These are phyloP conservation scores for Ischnus inquisitorius DNA, from an alignment of 2,888 invertebrate genomes.

Conservation along the genomic window DNA sequence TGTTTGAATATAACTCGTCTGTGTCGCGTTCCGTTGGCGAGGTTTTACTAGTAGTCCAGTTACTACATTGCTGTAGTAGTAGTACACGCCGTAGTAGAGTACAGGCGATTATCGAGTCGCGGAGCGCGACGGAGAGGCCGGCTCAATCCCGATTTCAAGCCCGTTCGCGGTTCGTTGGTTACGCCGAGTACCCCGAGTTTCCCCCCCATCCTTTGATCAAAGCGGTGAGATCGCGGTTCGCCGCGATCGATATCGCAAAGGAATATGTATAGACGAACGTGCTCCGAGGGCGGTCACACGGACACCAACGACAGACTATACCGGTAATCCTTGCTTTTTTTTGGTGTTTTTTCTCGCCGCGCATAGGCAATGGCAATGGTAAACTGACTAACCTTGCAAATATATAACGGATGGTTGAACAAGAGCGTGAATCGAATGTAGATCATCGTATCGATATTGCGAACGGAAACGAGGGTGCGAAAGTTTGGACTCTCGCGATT, in stretches of 20 bases:
- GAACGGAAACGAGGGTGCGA: slow-evolving; percentile 29
- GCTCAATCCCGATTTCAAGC: slow-evolving; percentile 76
- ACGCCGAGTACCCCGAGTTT: slow-evolving; percentile 54
- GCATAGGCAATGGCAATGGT: background rate
- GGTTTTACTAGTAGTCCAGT: slow-evolving; percentile 26
- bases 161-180: slow-evolving; percentile 78
- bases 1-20: background rate
- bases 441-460: slow-evolving; percentile 47
- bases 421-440: slow-evolving; percentile 32
- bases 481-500: background rate
- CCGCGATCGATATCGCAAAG: slow-evolving; percentile 64
- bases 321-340: slow-evolving; percentile 34
- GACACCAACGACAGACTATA: slow-evolving; percentile 14
- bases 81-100: slow-evolving; percentile 33
- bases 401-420: slow-evolving; percentile 15
- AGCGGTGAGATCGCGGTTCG: slow-evolving; percentile 57
- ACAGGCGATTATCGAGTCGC: slow-evolving; percentile 74
- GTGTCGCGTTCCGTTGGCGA: slow-evolving; percentile 18
- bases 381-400: background rate
- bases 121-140: slow-evolving; percentile 69
- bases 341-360: background rate
- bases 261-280: slow-evolving; percentile 27
- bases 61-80: slow-evolving; percentile 35
- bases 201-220: slow-evolving; percentile 39
- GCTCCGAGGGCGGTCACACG: background rate